Evolutionary conservation across 2,888 invertebrate genomes (phyloP).

Genomic region (Drosophila kuntzei): DNA sequence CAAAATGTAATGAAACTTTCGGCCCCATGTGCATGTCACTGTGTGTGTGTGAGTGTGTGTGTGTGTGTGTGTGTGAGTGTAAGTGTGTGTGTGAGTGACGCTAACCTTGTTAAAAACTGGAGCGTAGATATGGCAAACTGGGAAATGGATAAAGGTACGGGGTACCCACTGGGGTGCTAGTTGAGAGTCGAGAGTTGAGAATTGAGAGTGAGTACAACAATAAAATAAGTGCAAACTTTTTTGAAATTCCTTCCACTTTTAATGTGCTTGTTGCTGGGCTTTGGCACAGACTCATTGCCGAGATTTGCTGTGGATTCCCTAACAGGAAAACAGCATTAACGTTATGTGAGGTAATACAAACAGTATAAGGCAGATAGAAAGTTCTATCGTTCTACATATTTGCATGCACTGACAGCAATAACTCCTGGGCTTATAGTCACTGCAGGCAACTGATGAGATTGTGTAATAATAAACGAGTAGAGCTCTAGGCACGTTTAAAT

Average conservation of each 20-base stretch:
- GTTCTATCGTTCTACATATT: constrained; percentile 16
- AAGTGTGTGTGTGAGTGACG: constrained; percentile 29
- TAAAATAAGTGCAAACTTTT: constrained; percentile 41
- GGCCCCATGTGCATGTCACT: constrained; percentile 26
- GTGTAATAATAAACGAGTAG: constrained; percentile 2
- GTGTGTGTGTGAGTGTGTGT: constrained; percentile 25
- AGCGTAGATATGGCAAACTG: constrained; percentile 62
- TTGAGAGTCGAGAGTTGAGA: too few relatives aligned
- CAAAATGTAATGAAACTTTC: constrained; percentile 66
- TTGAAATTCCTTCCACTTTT: constrained; percentile 23
- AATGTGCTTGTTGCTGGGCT: constrained; percentile 23
- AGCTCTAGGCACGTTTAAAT: constrained; percentile 16
- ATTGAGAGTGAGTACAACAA: constrained; percentile 28
- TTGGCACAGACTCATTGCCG: constrained; percentile 8
- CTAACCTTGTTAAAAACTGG: constrained; percentile 79
- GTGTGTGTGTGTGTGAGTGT: constrained; percentile 27
- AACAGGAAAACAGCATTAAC: constrained; percentile 55
- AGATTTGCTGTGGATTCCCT: constrained; percentile 34
- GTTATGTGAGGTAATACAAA: constrained; percentile 31
- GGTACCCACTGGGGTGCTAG: constrained; percentile 3
- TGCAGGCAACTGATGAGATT: constrained; percentile 14
- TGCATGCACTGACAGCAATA: constrained; percentile 29
- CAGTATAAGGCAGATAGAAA: constrained; percentile 29
- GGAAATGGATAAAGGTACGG: constrained; percentile 35
- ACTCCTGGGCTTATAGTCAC: constrained; percentile 26